phyloP scores from a whole-genome alignment of 1,140 invertebrate species.

The Ceratoteleas bidentatus region DNA sequence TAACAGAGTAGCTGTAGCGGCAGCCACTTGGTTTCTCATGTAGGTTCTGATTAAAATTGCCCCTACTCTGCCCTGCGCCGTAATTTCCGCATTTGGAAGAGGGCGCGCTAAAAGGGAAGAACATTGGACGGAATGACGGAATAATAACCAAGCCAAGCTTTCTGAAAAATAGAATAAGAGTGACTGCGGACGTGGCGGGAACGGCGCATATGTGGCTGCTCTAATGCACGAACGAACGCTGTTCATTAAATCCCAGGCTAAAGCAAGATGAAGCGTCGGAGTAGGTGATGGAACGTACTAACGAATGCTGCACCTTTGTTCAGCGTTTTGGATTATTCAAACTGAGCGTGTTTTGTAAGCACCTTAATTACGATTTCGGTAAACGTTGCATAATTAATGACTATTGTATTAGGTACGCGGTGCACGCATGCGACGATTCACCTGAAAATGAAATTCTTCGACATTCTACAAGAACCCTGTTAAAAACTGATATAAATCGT shows the following conservation, averaged over 20 bases:
- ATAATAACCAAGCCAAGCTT: too few relatives aligned
- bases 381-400: constrained; percentile 31
- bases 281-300: constrained; percentile 54
- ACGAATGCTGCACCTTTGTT: constrained; percentile 60
- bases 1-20: too few relatives aligned
- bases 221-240: constrained; percentile 64
- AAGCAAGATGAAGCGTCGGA: constrained; percentile 49
- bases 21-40: too few relatives aligned
- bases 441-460: constrained; percentile 18
- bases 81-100: too few relatives aligned
- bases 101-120: too few relatives aligned
- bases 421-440: neutral
- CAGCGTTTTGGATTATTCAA: constrained; percentile 53
- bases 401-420: constrained; percentile 10
- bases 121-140: too few relatives aligned
- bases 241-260: constrained; percentile 63
- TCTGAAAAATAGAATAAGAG: too few relatives aligned
- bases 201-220: constrained; percentile 66
- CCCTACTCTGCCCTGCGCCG: too few relatives aligned
- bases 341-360: constrained; percentile 43
- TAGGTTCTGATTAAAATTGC: too few relatives aligned
- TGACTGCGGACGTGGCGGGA: too few relatives aligned
- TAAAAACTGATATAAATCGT: too few relatives aligned
- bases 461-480: too few relatives aligned
- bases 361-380: constrained; percentile 28